Base-by-base conservation (phyloP, 2,113 vertebrate genomes). In the Jacana jacana region DNA sequence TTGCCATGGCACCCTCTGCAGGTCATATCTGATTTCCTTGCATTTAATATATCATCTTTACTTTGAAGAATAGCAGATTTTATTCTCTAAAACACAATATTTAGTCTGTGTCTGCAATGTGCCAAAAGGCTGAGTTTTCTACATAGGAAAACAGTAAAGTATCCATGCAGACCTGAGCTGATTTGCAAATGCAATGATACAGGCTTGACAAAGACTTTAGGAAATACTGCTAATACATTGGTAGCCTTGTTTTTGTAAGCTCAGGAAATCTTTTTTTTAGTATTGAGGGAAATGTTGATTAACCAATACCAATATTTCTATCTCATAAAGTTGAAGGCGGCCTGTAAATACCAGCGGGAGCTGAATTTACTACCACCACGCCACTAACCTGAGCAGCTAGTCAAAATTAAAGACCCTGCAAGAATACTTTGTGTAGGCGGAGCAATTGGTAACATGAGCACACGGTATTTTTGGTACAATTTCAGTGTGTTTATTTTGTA, bases 1-100 rank as follows among this genome's bases (percentile, higher is more conserved):
- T 96, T 93, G 33, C 33, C 84, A 31, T 61, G 52, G 51, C 73
- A 93, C 71, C 80, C 79, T 94, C 63, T 95, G 31, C 82, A 92
- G 78, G 75, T 79, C 49, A 23, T 40, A 88, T 77, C 66, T 52
- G 46, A 64, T 77, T 86, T 95, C 13, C 28, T 83, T 84, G 48
- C 28, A 55, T 71, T 92, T 90, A 68, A 28, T 77, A 58, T 8
- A 57, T 15, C 42, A 28, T 68, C 37, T 77, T 77, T 73, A 54
- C 81, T 40, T 44, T 39, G 86, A 64, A 89, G 33, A 77, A 78
- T 9, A 87, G 52, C n/a, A 49, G 42, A 37, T 89, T 87, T 75
- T 42, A 83, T 92, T 91, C 20, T 33, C 27, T 52, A 31, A 46
- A 83, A 35, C 10, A 60, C 65, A 30, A 33, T 58, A 28, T n/a